Base-by-base conservation (phyloP, 1,140 invertebrate species). In the Babylonia areolata region DNA sequence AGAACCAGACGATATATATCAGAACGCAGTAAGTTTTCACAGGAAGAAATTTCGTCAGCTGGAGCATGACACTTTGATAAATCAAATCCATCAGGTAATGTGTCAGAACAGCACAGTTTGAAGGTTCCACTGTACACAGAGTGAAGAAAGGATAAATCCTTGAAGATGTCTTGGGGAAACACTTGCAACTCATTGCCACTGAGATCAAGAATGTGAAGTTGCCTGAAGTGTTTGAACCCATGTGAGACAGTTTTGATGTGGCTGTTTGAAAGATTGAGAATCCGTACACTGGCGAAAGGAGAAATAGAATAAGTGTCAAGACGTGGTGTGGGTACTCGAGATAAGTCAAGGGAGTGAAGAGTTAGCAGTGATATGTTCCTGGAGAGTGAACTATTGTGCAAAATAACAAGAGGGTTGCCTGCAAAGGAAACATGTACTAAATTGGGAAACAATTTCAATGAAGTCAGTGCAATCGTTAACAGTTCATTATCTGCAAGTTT, bases 1-100 rank as follows among this genome's bases (percentile, higher is more conserved):
- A 91, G 58, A 35, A 81, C 75, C 28, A 88, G 77, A 6, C 87
- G 75, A 5, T 89, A 85, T 20, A 87, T 15, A 35, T 83, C 73
- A 35, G 85, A 85, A 28, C 82, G 69, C 58, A 91, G 84, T 58
- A 91, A 71, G 39, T 90, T 84, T 12, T 84, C 81, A 79, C 90
- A 91, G 1, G 90, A 91, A 3, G 90, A 91, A 35, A 91, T 81
- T 69, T 88, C 83, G 35, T 87, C 83, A 31, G 46, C 42, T 40
- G 86, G 86, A 28, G 86, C 86, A 39, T 81, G 58, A 33, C 86
- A 87, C 3, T 40, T 69, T 6, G 31, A 39, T 20, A 69, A 28
- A 40, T 85, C 31, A 31, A 89, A 87, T 15, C 69, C 31, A 17
- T 54, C 11, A 28, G 88, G 88, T 86, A 86, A 86, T 3, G 82